A percentile compares a stretch with the other conserved stretches of the same genome.
Conservation (phyloP, 2,797 vertebrate species). For the Sphenopsis melanotis region DNA sequence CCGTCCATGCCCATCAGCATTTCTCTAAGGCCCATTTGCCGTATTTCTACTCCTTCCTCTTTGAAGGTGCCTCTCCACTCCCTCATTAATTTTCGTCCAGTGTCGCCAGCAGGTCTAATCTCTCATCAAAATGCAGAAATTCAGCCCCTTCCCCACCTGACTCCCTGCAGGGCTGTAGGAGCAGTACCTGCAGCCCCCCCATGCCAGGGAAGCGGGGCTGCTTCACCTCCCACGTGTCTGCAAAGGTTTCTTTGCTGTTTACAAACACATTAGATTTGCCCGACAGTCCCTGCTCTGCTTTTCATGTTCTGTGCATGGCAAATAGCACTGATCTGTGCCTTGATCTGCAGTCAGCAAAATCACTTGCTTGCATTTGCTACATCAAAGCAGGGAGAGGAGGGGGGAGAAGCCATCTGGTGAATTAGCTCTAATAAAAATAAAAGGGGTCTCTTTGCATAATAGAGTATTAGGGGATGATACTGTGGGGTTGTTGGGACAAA, state of each 20-base stretch:
- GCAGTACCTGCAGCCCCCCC: not conserved
- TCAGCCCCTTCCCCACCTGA: not conserved
- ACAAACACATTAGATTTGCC: not conserved
- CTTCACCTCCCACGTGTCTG: not conserved
- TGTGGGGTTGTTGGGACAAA: constrained; percentile 33
- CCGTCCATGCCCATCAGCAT: not conserved
- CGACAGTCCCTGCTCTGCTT: not conserved
- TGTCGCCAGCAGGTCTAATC: not conserved
- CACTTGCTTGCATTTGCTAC: constrained; percentile 23
- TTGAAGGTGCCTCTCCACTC: not conserved
- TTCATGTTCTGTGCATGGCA: constrained; percentile 22
- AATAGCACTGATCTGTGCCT: constrained; percentile 32
- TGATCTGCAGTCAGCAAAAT: constrained; percentile 61
- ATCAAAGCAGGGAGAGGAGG: constrained; percentile 14
- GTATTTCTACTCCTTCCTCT: not conserved
- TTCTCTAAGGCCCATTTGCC: not conserved
- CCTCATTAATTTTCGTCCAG: not conserved
- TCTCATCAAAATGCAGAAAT: not conserved
- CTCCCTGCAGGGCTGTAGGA: not conserved
- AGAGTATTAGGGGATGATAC: constrained; percentile 34
- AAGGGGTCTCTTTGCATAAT: constrained; percentile 52
- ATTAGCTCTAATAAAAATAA: constrained; percentile 60
- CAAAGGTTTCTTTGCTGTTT: not conserved
- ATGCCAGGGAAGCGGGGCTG: accelerated
- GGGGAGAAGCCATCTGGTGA: constrained; percentile 53